phyloP scores from a whole-genome alignment of 2,888 invertebrate genomes.

The Pollenia amentaria region DNA sequence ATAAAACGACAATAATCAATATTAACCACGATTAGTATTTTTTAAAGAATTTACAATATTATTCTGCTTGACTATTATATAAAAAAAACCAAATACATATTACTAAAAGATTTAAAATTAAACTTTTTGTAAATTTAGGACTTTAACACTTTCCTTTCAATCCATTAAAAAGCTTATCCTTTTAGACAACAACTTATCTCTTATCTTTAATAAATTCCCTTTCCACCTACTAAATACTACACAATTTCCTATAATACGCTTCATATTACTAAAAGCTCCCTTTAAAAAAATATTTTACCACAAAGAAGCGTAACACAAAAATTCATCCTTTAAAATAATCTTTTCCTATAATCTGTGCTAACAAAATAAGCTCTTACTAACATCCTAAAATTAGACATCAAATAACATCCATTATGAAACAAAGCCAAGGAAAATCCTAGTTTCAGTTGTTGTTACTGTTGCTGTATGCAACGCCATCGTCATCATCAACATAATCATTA shows the following conservation, averaged over 20 bases:
- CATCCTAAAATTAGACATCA: constrained; percentile 71
- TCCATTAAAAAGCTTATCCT: constrained; percentile 24
- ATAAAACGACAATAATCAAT: too few species aligned
- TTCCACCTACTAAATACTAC: constrained; percentile 7
- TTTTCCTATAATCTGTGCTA: constrained; percentile 68
- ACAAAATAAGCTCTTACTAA: constrained; percentile 70
- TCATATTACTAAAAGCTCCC: constrained; percentile 9
- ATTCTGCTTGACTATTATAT: background rate
- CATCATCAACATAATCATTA: constrained; percentile 14
- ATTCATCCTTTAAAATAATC: constrained; percentile 54
- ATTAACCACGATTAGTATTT: too few species aligned
- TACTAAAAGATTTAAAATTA: background rate
- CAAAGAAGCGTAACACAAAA: constrained; percentile 1
- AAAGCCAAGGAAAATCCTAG: constrained; percentile 64
- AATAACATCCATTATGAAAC: constrained; percentile 71
- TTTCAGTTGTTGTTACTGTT: constrained; percentile 32
- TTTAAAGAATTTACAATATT: background rate
- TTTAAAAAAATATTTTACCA: background rate
- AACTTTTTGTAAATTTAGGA: background rate
- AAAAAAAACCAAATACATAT: background rate
- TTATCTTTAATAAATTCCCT: constrained; percentile 16
- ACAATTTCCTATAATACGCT: constrained; percentile 37
- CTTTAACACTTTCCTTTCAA: constrained; percentile 1
- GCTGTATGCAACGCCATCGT: constrained; percentile 41
- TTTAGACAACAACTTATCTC: constrained; percentile 32